Percentiles rank a stretch among this genome's conserved stretches.
Evolutionary conservation across 2,113 vertebrate species (phyloP).

Genomic region (Patagioenas fasciata): DNA sequence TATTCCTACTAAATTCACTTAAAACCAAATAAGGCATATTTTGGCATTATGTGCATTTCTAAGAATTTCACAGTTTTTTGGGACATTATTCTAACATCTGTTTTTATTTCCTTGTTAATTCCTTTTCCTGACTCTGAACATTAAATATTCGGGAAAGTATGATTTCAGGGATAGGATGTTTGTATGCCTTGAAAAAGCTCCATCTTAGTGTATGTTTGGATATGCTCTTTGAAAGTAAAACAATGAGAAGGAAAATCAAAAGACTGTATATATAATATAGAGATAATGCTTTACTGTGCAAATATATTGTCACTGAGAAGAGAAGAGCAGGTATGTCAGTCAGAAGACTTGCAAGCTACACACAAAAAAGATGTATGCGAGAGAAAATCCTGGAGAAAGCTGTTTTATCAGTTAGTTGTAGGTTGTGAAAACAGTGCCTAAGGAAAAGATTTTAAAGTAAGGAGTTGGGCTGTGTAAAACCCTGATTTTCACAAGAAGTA

Average conservation of each 20-base stretch:
- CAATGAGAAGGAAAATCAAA: not conserved
- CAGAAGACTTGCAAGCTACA: not conserved
- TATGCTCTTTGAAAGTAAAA: not conserved
- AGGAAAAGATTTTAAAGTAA: not conserved
- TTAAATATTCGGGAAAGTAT: conserved; percentile 31
- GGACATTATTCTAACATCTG: conserved; percentile 42
- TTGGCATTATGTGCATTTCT: not conserved
- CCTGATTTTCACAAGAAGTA: not conserved
- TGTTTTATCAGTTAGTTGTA: not conserved
- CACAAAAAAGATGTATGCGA: not conserved
- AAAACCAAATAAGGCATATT: not conserved
- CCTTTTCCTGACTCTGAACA: conserved; percentile 8
- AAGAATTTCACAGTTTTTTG: conserved; percentile 37
- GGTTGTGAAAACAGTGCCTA: not conserved
- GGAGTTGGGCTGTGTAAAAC: not conserved
- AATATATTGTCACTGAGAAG: not conserved
- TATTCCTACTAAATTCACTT: conserved; percentile 4
- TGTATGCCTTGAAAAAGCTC: not conserved
- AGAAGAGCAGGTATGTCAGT: not conserved
- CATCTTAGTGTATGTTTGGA: not conserved
- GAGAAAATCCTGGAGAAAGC: not conserved
- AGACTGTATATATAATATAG: not conserved
- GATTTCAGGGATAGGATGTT: not conserved
- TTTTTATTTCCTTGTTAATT: conserved; percentile 62
- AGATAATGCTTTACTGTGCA: not conserved